Conservation (phyloP, 2,113 vertebrate species). For the Vireo altiloquus region DNA sequence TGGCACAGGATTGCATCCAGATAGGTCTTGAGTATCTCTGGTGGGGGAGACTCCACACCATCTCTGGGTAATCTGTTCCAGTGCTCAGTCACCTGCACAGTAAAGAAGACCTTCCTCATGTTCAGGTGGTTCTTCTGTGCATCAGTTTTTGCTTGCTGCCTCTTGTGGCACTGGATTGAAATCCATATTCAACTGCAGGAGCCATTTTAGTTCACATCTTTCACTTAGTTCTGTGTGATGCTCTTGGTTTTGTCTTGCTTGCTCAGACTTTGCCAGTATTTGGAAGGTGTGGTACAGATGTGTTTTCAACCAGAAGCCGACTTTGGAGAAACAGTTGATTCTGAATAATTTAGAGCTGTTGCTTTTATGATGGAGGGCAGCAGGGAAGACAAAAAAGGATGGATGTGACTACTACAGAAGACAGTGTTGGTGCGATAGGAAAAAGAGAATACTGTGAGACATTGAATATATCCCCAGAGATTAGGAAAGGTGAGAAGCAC, state of each 20-base stretch:
- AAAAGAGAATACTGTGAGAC: not conserved
- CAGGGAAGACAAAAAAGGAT: not conserved
- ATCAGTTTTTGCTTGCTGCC: not conserved
- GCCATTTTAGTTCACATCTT: not conserved
- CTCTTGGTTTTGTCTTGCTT: not conserved
- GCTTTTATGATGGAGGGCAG: not conserved
- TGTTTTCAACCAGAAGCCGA: not conserved
- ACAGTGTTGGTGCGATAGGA: not conserved
- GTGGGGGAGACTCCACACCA: not conserved
- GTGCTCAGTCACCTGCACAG: rapidly evolving
- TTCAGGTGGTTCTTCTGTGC: not conserved
- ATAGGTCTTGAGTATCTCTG: not conserved
- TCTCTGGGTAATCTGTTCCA: not conserved
- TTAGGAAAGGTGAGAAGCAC: not conserved
- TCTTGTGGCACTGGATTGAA: not conserved
- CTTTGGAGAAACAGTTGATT: not conserved
- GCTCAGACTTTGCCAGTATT: not conserved
- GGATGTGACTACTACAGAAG: not conserved
- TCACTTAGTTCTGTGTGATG: not conserved
- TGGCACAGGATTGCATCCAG: not conserved
- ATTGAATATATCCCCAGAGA: not conserved
- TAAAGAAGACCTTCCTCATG: not conserved
- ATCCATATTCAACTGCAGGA: not conserved
- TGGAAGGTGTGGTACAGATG: not conserved
- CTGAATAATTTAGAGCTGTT: not conserved